phyloP scores from a whole-genome alignment of 2,888 invertebrate species.

The Orthosia gothica region DNA sequence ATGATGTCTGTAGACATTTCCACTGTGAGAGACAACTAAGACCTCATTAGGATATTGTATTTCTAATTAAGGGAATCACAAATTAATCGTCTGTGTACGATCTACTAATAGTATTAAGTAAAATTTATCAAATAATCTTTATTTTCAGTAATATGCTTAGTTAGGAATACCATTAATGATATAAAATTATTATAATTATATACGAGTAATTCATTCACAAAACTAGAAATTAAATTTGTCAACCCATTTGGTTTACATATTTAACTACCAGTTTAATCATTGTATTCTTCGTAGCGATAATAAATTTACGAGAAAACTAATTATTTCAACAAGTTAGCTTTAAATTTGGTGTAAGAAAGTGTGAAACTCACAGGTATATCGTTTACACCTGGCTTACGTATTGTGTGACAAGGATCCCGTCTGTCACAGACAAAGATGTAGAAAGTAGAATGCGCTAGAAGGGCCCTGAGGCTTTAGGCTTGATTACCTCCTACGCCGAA shows the following conservation, averaged over 20 bases:
- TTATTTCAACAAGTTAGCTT: slow-evolving; percentile 6
- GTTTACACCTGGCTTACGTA: slow-evolving; percentile 23
- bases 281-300: neutral
- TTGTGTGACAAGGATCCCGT: slow-evolving; percentile 5
- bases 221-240: neutral
- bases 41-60: neutral
- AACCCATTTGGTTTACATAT: neutral
- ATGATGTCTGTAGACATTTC: neutral
- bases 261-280: neutral
- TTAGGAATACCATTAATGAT: no score
- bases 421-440: slow-evolving; percentile 32
- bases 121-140: neutral
- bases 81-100: neutral
- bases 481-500: no score
- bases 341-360: slow-evolving; percentile 12
- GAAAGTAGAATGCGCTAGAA: neutral
- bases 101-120: no score
- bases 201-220: no score
- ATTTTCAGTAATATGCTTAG: neutral
- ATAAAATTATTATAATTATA: neutral
- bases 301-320: neutral
- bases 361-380: slow-evolving; percentile 21
- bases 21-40: neutral
- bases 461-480: no score
- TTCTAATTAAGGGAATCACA: neutral